phyloP scores from a whole-genome alignment of 2,888 invertebrate species.

The Trypoxylon attenuatum region DNA sequence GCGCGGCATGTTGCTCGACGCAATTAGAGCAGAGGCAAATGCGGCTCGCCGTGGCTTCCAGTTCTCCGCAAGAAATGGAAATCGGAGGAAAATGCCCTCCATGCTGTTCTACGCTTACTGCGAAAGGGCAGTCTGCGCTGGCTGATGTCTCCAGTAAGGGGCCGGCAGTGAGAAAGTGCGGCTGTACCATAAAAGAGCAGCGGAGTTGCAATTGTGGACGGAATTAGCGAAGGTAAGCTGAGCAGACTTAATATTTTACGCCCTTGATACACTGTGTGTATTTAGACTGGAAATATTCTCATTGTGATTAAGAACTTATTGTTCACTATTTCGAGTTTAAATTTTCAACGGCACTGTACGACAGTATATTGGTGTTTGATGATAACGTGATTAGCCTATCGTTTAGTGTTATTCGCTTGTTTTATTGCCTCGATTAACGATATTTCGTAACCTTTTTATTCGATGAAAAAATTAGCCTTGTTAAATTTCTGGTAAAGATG shows the following conservation, averaged over 20 bases:
- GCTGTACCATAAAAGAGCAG: constrained; percentile 36
- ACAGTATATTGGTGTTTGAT: no score
- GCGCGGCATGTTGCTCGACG: constrained; percentile 16
- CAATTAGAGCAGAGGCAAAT: background rate
- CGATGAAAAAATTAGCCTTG: constrained; percentile 17
- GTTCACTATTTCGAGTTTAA: no score
- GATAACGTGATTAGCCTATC: no score
- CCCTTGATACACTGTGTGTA: no score
- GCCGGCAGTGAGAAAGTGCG: constrained; percentile 37
- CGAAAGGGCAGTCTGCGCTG: background rate
- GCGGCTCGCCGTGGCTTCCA: no score
- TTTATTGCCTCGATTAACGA: constrained; percentile 1
- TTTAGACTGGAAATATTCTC: no score
- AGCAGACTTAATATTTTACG: no score
- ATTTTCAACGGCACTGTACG: no score
- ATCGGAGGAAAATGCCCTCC: constrained; percentile 8
- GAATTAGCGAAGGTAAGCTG: constrained; percentile 2
- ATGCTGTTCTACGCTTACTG: no score
- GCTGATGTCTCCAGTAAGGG: constrained; percentile 9
- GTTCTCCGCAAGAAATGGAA: background rate
- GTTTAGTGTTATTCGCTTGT: background rate
- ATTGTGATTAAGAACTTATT: no score
- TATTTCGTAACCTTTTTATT: background rate
- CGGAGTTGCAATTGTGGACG: constrained; percentile 27
- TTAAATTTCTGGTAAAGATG: constrained; percentile 18